Base-by-base conservation (phyloP, 2,888 invertebrate species). In the Agriopis aurantiaria region DNA sequence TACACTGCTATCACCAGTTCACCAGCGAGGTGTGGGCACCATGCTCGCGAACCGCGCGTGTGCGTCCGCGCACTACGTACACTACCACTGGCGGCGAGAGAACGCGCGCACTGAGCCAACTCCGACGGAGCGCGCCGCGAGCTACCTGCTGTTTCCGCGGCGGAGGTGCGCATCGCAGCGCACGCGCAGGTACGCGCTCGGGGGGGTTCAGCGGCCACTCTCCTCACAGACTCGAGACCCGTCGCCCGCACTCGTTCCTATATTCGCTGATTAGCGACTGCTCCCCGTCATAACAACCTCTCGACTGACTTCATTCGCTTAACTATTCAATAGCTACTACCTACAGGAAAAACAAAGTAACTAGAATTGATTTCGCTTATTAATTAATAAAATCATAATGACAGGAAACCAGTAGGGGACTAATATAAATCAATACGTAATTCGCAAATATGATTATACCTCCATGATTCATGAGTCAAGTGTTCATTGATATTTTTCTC, bases 1-100 rank as follows among this genome's bases (percentile, higher is more conserved):
- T 87, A 81, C 91, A 91, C 90, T 89, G 83, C 77, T 85, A 86
- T 85, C 85, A 89, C 77, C 89, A 92, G 91, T 92, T 91, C 91
- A 93, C 91, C 85, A 89, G 84, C 82, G 84, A 85, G 85, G 85
- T 83, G 85, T 82, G 83, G 86, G 83, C 88, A 90, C 83, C 93
- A 93, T 93, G 89, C 82, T 92, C 87, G 85, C 88, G 85, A 80
- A 76, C 77, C 78, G 82, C 84, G 85, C 89, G 87, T 87, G 85
- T 87, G 88, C 90, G 88, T 85, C 85, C 88, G 90, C 91, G 90
- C 91, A 88, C 88, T 82, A 85, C 88, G 83, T 84, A 93, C 93
- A 93, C 93, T 93, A 93, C 93, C 93, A 90, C 88, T 86, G 89
- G 88, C 92, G 90, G 88, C 93, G 92, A 93, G 92, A 87, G 93